Conservation (phyloP, 2,113 vertebrate species). For the Pseudopodoces humilis region DNA sequence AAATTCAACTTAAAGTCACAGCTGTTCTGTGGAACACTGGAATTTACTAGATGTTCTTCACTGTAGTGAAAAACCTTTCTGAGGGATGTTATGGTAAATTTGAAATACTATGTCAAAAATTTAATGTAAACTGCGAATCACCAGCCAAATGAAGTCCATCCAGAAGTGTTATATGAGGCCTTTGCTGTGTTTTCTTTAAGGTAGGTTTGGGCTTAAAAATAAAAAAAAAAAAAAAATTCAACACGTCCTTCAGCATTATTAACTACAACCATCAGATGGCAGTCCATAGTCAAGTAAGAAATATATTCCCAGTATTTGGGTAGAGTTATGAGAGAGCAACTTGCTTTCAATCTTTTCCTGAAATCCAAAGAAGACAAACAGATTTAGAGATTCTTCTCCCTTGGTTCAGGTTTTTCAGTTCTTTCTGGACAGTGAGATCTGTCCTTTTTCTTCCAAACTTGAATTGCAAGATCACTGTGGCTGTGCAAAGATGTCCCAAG, state of each 20-base stretch:
- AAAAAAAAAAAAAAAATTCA: not conserved
- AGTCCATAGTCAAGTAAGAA: not conserved
- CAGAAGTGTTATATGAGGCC: not conserved
- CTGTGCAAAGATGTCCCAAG: not conserved
- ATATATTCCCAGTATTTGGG: not conserved
- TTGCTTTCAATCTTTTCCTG: not conserved
- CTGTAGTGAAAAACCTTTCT: not conserved
- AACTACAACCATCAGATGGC: constrained; percentile 44
- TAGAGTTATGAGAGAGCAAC: not conserved
- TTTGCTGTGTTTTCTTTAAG: not conserved
- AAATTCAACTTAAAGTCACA: not conserved
- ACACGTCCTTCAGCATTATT: not conserved
- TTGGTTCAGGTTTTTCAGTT: not conserved
- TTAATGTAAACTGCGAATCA: not conserved
- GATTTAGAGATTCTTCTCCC: not conserved
- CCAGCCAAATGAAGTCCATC: not conserved
- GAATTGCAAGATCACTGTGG: not conserved
- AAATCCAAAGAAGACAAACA: not conserved
- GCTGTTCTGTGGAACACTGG: not conserved
- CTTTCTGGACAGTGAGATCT: not conserved
- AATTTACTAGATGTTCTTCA: not conserved
- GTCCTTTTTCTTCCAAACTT: not conserved
- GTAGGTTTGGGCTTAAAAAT: not conserved
- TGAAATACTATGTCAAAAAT: not conserved
- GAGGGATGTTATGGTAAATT: not conserved